A percentile compares a stretch with the other conserved stretches of the same genome.
Evolutionary conservation across 2,113 vertebrate species (phyloP).

Genomic region (Urocitellus parryii): DNA sequence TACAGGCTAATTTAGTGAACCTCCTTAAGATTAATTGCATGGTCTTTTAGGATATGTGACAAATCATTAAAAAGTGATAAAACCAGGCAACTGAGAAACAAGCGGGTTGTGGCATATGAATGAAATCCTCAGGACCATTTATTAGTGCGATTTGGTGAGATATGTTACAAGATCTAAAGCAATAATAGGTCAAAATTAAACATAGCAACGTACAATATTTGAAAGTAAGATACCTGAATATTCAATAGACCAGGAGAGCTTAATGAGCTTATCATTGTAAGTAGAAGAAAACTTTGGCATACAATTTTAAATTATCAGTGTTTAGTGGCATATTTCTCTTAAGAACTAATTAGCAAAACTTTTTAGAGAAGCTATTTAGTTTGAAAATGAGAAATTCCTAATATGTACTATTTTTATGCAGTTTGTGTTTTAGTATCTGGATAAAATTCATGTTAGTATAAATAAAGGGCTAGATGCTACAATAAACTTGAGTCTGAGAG

Average conservation of each 20-base stretch:
- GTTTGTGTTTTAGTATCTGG: not conserved
- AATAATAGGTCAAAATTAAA: not conserved
- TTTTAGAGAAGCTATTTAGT: not conserved
- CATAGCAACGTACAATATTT: not conserved
- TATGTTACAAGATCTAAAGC: slow-evolving; percentile 18
- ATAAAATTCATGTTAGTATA: not conserved
- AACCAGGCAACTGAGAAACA: slow-evolving; percentile 69
- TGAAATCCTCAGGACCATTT: not conserved
- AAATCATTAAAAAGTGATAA: slow-evolving; percentile 78
- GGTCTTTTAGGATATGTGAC: slow-evolving; percentile 65
- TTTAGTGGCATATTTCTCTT: not conserved
- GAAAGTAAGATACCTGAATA: slow-evolving; percentile 33
- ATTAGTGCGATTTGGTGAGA: slow-evolving; percentile 4
- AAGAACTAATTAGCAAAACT: slow-evolving; percentile 34
- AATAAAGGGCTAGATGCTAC: not conserved
- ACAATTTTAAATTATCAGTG: not conserved
- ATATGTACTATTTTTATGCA: not conserved
- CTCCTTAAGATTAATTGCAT: slow-evolving; percentile 63
- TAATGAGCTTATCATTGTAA: not conserved
- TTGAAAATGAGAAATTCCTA: slow-evolving; percentile 20
- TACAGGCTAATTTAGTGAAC: slow-evolving; percentile 65
- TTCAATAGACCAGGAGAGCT: not conserved
- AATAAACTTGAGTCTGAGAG: not conserved
- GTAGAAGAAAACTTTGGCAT: not conserved
- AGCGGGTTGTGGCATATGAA: slow-evolving; percentile 36